Evolutionary conservation across 2,797 vertebrate species (phyloP).

Genomic region (Vespertilio murinus): DNA sequence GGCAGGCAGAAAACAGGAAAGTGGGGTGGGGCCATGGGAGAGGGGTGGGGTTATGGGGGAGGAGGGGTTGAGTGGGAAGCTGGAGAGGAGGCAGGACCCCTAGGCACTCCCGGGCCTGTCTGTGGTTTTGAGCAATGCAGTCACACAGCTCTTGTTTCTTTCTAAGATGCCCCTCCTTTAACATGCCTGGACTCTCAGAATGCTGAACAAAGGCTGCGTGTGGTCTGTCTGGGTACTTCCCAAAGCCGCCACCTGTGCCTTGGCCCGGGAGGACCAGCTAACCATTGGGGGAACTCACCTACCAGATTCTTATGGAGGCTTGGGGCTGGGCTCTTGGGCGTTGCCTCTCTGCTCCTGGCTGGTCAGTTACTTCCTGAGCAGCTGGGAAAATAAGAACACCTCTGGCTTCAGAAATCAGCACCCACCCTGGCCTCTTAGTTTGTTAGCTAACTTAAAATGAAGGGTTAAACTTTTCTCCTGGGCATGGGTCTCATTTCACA

Average conservation of each 20-base stretch:
- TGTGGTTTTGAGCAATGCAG: neutral
- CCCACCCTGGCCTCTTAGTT: neutral
- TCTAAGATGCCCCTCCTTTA: neutral
- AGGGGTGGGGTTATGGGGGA: too few relatives aligned
- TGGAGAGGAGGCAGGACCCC: neutral
- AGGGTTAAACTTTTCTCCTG: conserved; percentile 48
- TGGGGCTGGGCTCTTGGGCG: neutral
- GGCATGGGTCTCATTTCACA: conserved; percentile 42
- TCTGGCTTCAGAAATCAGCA: neutral
- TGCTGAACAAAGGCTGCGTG: neutral
- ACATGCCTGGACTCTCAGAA: neutral
- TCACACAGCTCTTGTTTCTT: neutral
- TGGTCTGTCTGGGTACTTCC: neutral
- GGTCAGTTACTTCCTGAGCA: neutral
- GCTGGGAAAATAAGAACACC: neutral
- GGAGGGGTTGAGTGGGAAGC: too few relatives aligned
- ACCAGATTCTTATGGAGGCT: neutral
- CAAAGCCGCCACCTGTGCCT: neutral
- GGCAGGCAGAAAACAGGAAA: neutral
- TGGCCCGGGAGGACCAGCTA: neutral
- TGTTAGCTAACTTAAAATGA: neutral
- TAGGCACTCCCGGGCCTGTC: neutral
- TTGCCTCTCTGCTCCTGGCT: neutral
- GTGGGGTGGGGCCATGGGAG: too few relatives aligned
- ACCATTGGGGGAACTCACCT: neutral